These are phyloP conservation scores for Leptinotarsa defecta DNA, from an alignment of 1,140 invertebrate genomes.

Conservation along the genomic window DNA sequence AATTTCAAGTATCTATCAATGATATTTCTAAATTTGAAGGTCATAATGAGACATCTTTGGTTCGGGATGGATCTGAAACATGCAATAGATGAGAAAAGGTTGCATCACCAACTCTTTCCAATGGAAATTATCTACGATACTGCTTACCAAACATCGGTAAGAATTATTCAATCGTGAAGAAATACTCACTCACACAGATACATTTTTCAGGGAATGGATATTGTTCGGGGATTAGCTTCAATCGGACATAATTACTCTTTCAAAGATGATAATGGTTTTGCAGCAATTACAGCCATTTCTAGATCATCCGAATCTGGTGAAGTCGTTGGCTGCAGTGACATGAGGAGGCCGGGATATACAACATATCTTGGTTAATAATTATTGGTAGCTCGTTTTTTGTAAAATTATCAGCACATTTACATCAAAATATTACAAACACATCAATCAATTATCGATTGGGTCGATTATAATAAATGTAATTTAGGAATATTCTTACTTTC, in stretches of 20 bases:
- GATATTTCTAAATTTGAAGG: constrained; percentile 45
- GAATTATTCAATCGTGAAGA: background rate
- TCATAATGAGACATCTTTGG: constrained; percentile 53
- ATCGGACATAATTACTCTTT: constrained; percentile 59
- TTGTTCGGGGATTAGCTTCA: constrained; percentile 55
- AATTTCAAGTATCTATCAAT: no score
- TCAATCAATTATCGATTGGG: no score
- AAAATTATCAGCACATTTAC: no score
- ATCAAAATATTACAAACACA: no score
- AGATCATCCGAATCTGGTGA: background rate
- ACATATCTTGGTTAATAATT: background rate
- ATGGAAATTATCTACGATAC: constrained; percentile 68
- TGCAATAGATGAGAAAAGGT: constrained; percentile 43
- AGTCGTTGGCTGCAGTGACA: background rate
- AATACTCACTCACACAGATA: no score
- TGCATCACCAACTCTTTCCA: constrained; percentile 68
- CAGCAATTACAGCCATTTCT: constrained; percentile 60
- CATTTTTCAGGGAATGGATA: constrained; percentile 45
- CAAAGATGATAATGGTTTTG: constrained; percentile 58
- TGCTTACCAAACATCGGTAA: constrained; percentile 62
- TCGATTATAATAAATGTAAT: no score
- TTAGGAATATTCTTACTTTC: no score
- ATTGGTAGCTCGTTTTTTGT: background rate
- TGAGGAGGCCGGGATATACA: background rate
- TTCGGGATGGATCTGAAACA: constrained; percentile 43